Conservation (phyloP, 2,888 invertebrate genomes). For the Oscheius sp. region DNA sequence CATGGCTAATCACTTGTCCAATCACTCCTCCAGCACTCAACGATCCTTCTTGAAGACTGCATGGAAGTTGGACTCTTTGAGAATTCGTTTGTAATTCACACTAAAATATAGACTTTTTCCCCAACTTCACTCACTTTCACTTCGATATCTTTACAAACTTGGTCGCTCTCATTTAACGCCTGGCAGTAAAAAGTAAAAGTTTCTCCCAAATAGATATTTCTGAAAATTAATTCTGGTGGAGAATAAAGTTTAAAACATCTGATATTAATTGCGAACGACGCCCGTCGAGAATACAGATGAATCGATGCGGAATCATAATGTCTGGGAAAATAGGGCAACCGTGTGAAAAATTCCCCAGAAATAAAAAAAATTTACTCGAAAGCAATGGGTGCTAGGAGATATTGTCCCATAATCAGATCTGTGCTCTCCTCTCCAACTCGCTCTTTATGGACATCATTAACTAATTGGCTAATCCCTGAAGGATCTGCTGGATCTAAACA, state of each 20-base stretch:
- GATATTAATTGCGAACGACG: too few species aligned
- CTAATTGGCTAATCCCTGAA: conserved; percentile 39
- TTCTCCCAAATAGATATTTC: conserved; percentile 95
- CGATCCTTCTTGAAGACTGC: conserved; percentile 71
- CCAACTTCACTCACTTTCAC: conserved; percentile 77
- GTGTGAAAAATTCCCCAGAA: too few species aligned
- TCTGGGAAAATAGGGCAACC: too few species aligned
- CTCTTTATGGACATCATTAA: conserved; percentile 34
- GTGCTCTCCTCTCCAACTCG: conserved; percentile 68
- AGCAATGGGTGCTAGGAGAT: conserved; percentile 90
- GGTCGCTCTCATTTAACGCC: conserved; percentile 91
- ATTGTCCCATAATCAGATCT: conserved; percentile 81
- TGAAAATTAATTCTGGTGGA: too few species aligned
- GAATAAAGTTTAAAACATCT: neutral
- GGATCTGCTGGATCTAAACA: conserved; percentile 77
- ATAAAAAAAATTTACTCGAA: conserved; percentile 79
- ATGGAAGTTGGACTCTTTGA: conserved; percentile 83
- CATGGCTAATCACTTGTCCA: conserved; percentile 94
- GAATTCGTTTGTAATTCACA: conserved; percentile 91
- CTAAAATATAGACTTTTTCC: conserved; percentile 71
- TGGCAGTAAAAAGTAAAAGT: conserved; percentile 97
- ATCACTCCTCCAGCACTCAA: conserved; percentile 83
- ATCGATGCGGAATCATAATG: too few species aligned
- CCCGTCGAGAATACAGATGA: too few species aligned
- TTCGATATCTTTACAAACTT: conserved; percentile 83